These are phyloP conservation scores for Dasyurus viverrinus DNA, from an alignment of 2,113 vertebrate species.

Conservation along the genomic window DNA sequence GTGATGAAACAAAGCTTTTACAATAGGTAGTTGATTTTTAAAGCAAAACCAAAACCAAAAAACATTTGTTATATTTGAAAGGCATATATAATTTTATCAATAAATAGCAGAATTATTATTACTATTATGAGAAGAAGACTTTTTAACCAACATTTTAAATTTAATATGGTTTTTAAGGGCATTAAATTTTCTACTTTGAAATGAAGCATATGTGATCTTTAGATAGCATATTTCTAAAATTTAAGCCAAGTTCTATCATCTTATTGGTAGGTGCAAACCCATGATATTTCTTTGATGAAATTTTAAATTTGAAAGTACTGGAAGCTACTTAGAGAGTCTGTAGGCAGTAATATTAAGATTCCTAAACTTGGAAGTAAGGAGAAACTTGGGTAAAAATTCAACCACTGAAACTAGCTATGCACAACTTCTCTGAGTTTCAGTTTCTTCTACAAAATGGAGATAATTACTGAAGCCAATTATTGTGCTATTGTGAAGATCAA, in stretches of 20 bases:
- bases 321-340: background rate
- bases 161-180: background rate
- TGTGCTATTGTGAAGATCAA: background rate
- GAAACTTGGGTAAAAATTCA: background rate
- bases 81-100: constrained; percentile 9
- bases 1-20: background rate
- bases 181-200: constrained; percentile 28
- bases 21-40: background rate
- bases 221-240: constrained; percentile 1
- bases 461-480: background rate
- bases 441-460: background rate
- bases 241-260: constrained; percentile 43
- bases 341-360: background rate
- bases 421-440: background rate
- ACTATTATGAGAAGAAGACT: constrained; percentile 32
- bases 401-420: background rate
- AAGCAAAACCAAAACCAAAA: background rate
- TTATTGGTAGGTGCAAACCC: background rate
- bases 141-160: constrained; percentile 23
- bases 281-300: background rate
- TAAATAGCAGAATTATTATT: constrained; percentile 3
- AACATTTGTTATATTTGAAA: constrained; percentile 24
- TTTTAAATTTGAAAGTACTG: constrained; percentile 7
- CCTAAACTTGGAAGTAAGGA: background rate
- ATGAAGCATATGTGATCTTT: constrained; percentile 6